Evolutionary conservation across 2,888 invertebrate species (phyloP).

Genomic region (Sesia bembeciformis): DNA sequence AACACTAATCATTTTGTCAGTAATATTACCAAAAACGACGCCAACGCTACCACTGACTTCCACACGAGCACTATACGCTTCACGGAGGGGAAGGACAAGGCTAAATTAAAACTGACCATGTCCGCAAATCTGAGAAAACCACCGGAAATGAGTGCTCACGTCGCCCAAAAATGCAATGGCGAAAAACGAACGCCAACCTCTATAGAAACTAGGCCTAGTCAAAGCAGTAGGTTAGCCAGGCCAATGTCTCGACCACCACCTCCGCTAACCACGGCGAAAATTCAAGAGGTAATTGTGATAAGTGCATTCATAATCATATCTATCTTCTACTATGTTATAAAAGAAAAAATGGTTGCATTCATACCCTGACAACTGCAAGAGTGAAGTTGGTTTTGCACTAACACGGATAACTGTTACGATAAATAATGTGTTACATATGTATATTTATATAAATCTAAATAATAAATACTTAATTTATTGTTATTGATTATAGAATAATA

Average conservation of each 20-base stretch:
- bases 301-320: slow-evolving; percentile 56
- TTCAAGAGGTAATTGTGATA: slow-evolving; percentile 63
- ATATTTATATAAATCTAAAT: slow-evolving; percentile 20
- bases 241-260: slow-evolving; percentile 13
- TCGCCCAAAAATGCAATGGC: slow-evolving; percentile 24
- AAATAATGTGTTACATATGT: slow-evolving; percentile 7
- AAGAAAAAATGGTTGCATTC: slow-evolving; percentile 30
- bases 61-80: slow-evolving; percentile 66
- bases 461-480: slow-evolving; percentile 23
- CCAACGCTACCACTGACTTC: slow-evolving; percentile 35
- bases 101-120: slow-evolving; percentile 52
- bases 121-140: slow-evolving; percentile 46
- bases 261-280: slow-evolving; percentile 28
- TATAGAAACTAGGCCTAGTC: slow-evolving; percentile 19
- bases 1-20: slow-evolving; percentile 50
- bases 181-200: slow-evolving; percentile 18
- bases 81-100: slow-evolving; percentile 53
- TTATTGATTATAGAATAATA: slow-evolving; percentile 31
- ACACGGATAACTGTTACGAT: slow-evolving; percentile 23
- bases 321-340: slow-evolving; percentile 41
- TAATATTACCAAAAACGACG: slow-evolving; percentile 55
- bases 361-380: slow-evolving; percentile 28
- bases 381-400: slow-evolving; percentile 45
- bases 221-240: slow-evolving; percentile 14
- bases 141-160: slow-evolving; percentile 10